Conservation (phyloP, 2,113 vertebrate genomes). For the Callipepla californica region DNA sequence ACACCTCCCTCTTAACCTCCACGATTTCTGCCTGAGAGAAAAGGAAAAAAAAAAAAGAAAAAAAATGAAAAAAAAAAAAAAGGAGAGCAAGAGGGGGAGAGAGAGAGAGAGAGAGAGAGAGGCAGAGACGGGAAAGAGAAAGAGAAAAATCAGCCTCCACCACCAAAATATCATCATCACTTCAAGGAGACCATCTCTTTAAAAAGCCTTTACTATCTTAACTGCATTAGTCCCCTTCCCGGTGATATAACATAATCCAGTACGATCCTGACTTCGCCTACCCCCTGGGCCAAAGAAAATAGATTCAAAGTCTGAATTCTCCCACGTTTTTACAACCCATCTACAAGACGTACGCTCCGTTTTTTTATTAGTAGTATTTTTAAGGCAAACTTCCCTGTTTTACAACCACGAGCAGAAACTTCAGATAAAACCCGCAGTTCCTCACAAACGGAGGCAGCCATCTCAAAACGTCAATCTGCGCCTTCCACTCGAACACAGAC, state of each 20-base stretch:
- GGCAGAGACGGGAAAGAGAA: background rate
- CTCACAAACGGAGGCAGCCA: slow-evolving; percentile 8
- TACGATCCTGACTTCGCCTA: slow-evolving; percentile 41
- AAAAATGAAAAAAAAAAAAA: background rate
- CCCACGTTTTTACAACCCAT: slow-evolving; percentile 20
- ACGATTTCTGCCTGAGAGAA: slow-evolving; percentile 48
- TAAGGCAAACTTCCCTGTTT: background rate
- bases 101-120: background rate
- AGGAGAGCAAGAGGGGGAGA: background rate
- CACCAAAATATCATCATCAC: slow-evolving; percentile 43
- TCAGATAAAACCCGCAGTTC: slow-evolving; percentile 21
- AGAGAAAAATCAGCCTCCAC: slow-evolving; percentile 26
- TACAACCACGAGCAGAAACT: slow-evolving; percentile 19
- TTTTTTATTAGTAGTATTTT: background rate
- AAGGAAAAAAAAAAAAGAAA: background rate
- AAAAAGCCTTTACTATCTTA: slow-evolving; percentile 53
- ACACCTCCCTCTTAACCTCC: slow-evolving; percentile 53
- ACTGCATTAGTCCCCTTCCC: slow-evolving; percentile 39
- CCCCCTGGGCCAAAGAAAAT: slow-evolving; percentile 32
- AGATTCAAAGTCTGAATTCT: slow-evolving; percentile 34
- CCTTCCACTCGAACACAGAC: slow-evolving; percentile 57
- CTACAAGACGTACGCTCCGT: background rate
- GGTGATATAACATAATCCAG: slow-evolving; percentile 31
- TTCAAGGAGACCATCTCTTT: slow-evolving; percentile 62
- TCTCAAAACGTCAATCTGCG: slow-evolving; percentile 40